phyloP scores from a whole-genome alignment of 1,140 invertebrate species.

The Leguminivora glycinivorella region DNA sequence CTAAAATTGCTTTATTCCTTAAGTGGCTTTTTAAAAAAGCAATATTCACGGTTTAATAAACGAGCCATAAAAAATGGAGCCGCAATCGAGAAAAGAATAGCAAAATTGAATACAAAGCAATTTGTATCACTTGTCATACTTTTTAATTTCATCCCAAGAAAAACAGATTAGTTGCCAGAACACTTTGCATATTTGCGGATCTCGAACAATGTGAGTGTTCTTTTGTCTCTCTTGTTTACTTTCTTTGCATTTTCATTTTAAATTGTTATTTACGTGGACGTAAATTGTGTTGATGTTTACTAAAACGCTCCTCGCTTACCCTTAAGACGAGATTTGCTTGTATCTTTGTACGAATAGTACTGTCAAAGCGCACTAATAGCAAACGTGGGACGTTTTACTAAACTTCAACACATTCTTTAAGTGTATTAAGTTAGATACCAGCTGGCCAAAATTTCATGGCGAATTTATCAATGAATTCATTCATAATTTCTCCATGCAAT shows the following conservation, averaged over 20 bases:
- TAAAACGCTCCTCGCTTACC: no score
- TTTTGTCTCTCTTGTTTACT: constrained; percentile 7
- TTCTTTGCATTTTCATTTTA: background rate
- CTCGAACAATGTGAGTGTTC: constrained; percentile 2
- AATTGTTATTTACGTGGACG: constrained; percentile 14
- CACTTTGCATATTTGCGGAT: constrained; percentile 17
- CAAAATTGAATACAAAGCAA: constrained; percentile 65
- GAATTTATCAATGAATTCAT: no score
- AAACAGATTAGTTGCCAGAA: constrained; percentile 32
- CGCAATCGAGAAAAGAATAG: constrained; percentile 52
- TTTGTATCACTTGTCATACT: constrained; percentile 70
- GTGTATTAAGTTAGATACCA: no score
- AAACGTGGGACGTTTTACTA: no score
- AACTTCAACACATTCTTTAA: no score
- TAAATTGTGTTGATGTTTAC: background rate
- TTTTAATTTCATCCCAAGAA: constrained; percentile 61
- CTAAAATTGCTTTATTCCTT: no score
- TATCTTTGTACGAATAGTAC: no score
- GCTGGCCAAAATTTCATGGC: no score
- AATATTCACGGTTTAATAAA: constrained; percentile 49
- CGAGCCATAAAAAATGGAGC: constrained; percentile 64
- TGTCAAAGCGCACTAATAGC: no score
- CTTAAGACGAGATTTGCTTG: no score
- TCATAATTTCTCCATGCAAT: no score
- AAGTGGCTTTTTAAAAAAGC: background rate